Conservation (phyloP, 92 coral and sea anemone species). For the Porites cylindrica region DNA sequence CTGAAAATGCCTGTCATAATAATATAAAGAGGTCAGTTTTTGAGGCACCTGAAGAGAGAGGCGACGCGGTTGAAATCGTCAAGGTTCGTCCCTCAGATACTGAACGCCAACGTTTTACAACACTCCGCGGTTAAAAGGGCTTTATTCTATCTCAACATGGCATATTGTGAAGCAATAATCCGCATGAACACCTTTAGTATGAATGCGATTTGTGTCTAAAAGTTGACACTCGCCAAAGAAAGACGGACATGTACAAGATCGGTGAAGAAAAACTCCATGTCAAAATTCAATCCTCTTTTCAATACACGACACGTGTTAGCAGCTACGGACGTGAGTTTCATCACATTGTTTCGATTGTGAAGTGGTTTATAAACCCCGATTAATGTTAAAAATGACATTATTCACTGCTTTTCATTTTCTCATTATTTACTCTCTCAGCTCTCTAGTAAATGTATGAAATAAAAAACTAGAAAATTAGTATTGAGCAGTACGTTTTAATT, state of each 20-base stretch:
- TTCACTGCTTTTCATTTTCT: background rate
- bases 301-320: constrained; percentile 46
- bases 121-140: background rate
- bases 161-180: constrained; percentile 28
- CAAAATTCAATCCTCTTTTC: constrained; percentile 34
- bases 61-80: background rate
- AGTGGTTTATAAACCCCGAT: constrained; percentile 18
- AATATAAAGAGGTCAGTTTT: background rate
- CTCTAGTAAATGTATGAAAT: background rate
- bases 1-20: background rate
- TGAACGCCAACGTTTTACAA: background rate
- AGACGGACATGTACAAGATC: background rate
- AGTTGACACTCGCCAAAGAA: constrained; percentile 34
- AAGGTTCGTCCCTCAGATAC: constrained; percentile 45
- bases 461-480: background rate
- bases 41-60: constrained; percentile 21
- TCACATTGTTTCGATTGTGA: constrained; percentile 36
- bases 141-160: constrained; percentile 16
- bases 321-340: constrained; percentile 10
- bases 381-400: background rate
- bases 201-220: constrained; percentile 9
- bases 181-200: constrained; percentile 37
- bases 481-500: background rate
- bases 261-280: constrained; percentile 18
- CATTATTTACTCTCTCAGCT: background rate